phyloP scores from a whole-genome alignment of 2,113 vertebrate species.

The Callithrix jacchus region DNA sequence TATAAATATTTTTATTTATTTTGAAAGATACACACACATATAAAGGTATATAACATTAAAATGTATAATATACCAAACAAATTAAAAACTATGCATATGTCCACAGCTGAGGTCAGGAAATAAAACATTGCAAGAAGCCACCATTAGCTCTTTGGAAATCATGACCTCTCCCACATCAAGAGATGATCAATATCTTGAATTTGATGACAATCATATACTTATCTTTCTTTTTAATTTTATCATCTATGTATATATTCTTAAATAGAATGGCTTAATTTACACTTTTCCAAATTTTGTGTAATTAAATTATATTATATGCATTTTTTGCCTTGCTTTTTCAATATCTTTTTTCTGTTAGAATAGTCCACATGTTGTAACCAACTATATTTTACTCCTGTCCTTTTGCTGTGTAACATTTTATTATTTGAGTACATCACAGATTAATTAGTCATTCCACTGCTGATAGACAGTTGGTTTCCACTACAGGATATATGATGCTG shows the following conservation, averaged over 20 bases:
- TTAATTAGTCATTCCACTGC: background rate
- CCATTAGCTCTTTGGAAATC: background rate
- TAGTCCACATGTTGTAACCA: background rate
- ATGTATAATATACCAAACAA: background rate
- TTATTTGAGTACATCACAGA: no score
- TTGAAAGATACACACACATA: background rate
- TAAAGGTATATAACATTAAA: background rate
- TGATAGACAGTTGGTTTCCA: background rate
- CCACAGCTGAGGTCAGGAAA: background rate
- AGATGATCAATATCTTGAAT: background rate
- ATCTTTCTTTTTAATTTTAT: background rate
- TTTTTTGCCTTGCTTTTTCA: background rate
- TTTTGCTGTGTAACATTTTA: background rate
- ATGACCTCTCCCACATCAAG: background rate
- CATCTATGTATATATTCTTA: background rate
- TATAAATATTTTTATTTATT: background rate
- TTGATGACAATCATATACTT: background rate
- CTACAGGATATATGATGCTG: background rate
- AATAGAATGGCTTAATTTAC: background rate
- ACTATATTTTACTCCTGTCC: background rate
- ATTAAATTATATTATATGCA: background rate
- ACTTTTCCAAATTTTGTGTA: background rate
- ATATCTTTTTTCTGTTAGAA: background rate
- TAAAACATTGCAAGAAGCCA: background rate
- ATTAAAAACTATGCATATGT: background rate